A percentile compares a stretch with the other conserved stretches of the same genome.
Conservation (phyloP, 2,113 vertebrate genomes). For the Potamarius usumacintae region DNA sequence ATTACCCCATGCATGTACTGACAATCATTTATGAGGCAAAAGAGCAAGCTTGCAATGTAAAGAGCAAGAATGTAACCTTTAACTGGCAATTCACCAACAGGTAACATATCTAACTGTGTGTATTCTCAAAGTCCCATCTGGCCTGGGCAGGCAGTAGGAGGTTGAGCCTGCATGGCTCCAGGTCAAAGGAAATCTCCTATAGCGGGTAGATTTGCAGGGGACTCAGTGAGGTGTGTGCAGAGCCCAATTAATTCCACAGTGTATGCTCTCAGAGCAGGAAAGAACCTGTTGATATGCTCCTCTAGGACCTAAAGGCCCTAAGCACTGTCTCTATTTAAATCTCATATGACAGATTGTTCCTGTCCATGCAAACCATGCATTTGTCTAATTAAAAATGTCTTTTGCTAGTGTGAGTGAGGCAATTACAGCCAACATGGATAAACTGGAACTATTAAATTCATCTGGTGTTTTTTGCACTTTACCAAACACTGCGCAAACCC, state of each 20-base stretch:
- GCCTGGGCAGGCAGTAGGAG: not conserved
- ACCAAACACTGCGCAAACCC: not conserved
- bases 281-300: constrained; percentile 10
- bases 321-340: constrained; percentile 4
- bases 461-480: not conserved
- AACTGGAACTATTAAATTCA: not conserved
- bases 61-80: constrained; percentile 11
- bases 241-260: constrained; percentile 46
- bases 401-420: not conserved
- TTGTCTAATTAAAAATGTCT: not conserved
- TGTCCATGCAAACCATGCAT: constrained; percentile 17
- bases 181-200: constrained; percentile 39
- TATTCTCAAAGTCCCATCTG: constrained; percentile 28
- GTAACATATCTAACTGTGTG: not conserved
- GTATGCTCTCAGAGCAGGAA: constrained; percentile 15
- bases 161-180: constrained; percentile 28
- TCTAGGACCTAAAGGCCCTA: constrained; percentile 1
- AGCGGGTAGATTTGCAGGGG: constrained; percentile 34
- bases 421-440: not conserved
- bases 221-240: constrained; percentile 29
- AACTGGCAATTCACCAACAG: constrained; percentile 15
- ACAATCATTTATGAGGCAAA: not conserved
- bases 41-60: constrained; percentile 6
- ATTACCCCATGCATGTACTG: not conserved
- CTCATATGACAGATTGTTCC: constrained; percentile 15